Evolutionary conservation across 2,888 invertebrate species (phyloP).

Genomic region (Keiferia lycopersicella): DNA sequence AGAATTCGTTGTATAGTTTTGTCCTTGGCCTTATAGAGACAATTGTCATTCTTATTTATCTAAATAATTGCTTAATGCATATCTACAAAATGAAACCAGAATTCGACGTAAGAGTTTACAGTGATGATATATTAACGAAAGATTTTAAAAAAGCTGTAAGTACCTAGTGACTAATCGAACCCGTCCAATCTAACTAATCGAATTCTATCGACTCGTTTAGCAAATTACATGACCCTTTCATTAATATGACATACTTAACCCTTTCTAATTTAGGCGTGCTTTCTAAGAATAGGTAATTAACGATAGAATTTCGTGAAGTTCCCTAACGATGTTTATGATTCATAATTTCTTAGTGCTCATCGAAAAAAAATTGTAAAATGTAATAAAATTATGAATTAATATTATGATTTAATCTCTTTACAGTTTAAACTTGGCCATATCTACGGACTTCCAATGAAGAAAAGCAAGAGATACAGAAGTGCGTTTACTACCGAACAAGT

Average conservation of each 20-base stretch:
- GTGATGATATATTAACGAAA: conserved; percentile 27
- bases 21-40: conserved; percentile 26
- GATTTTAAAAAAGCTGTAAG: conserved; percentile 36
- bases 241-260: no score
- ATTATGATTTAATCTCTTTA: background rate
- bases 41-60: background rate
- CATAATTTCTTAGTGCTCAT: background rate
- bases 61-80: background rate
- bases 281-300: background rate
- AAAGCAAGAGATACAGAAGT: conserved; percentile 70
- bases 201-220: background rate
- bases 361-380: no score
- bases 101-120: background rate
- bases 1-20: conserved; percentile 42
- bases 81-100: background rate
- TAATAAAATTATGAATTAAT: background rate
- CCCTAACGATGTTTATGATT: no score
- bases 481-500: conserved; percentile 89
- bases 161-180: conserved; percentile 8
- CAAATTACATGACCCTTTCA: background rate
- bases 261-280: background rate
- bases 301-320: background rate
- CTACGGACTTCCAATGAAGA: conserved; percentile 35
- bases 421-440: conserved; percentile 31
- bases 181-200: background rate